Conservation (phyloP, 2,888 invertebrate genomes). For the Bugulina stolonifera region DNA sequence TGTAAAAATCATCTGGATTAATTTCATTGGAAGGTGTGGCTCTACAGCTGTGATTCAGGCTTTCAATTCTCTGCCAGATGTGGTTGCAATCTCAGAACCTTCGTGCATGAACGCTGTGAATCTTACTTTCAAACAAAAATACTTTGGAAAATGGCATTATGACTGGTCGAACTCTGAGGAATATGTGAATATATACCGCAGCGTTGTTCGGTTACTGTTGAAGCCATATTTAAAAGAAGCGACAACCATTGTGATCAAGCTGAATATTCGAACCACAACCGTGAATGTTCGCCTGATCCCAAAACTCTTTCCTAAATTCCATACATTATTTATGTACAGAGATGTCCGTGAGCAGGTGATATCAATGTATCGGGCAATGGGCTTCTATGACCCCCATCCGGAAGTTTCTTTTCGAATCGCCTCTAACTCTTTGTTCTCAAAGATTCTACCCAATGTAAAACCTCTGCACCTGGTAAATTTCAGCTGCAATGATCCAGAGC, state of each 20-base stretch:
- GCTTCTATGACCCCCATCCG: neutral
- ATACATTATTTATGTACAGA: neutral
- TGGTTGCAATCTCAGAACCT: neutral
- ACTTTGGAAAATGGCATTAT: neutral
- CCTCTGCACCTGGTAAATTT: neutral
- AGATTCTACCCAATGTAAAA: neutral
- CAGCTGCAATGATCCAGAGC: neutral
- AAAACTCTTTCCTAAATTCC: neutral
- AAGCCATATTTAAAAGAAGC: neutral
- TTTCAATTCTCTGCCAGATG: slow-evolving; percentile 8
- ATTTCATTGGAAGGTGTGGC: neutral
- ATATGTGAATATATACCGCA: neutral
- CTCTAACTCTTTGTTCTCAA: neutral
- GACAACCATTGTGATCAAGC: neutral
- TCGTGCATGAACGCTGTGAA: neutral
- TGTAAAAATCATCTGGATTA: neutral
- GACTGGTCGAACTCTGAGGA: neutral
- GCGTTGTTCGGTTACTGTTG: neutral
- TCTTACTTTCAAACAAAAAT: neutral
- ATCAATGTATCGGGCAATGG: neutral
- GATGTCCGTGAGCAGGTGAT: neutral
- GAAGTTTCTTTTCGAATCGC: neutral
- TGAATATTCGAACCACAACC: neutral
- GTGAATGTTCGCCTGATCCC: neutral
- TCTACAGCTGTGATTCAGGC: neutral